Conservation (phyloP, 2,113 vertebrate species). For the Oncorhynchus kisutch region DNA sequence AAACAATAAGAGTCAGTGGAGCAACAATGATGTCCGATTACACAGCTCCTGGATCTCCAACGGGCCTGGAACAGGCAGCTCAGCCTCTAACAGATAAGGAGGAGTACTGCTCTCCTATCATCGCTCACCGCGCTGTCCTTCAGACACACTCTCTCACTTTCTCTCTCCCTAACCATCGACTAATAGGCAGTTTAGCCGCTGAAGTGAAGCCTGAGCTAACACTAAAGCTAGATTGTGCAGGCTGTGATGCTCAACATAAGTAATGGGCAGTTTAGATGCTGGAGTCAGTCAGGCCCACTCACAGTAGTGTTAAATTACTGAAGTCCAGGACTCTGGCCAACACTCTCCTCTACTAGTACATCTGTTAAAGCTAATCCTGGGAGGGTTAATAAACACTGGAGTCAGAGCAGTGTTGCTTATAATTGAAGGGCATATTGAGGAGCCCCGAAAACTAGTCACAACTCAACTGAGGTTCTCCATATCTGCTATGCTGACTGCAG, state of each 20-base stretch:
- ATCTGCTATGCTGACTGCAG: neutral
- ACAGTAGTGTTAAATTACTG: slow-evolving; percentile 3
- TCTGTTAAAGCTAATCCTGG: neutral
- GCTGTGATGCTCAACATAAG: neutral
- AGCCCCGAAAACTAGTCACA: neutral
- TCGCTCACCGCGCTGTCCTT: neutral
- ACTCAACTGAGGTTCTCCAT: neutral
- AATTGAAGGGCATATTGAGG: neutral
- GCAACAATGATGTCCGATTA: slow-evolving; percentile 20
- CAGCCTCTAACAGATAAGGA: neutral
- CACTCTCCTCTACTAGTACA: neutral
- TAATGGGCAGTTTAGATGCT: slow-evolving; percentile 33
- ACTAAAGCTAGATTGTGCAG: neutral
- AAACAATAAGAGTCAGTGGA: neutral
- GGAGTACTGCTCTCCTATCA: neutral
- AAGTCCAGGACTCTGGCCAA: slow-evolving; percentile 23
- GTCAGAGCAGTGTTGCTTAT: neutral
- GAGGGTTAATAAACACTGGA: neutral
- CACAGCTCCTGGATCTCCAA: slow-evolving; percentile 21
- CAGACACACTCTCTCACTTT: neutral
- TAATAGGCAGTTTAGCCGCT: slow-evolving; percentile 1
- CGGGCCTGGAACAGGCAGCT: neutral
- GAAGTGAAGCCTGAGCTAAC: slow-evolving; percentile 5
- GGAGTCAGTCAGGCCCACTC: slow-evolving; percentile 13
- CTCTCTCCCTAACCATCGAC: neutral